Evolutionary conservation across 2,113 vertebrate genomes (phyloP), one percentile per base, ranked within the genome.

Genomic region (Callospermophilus lateralis): DNA sequence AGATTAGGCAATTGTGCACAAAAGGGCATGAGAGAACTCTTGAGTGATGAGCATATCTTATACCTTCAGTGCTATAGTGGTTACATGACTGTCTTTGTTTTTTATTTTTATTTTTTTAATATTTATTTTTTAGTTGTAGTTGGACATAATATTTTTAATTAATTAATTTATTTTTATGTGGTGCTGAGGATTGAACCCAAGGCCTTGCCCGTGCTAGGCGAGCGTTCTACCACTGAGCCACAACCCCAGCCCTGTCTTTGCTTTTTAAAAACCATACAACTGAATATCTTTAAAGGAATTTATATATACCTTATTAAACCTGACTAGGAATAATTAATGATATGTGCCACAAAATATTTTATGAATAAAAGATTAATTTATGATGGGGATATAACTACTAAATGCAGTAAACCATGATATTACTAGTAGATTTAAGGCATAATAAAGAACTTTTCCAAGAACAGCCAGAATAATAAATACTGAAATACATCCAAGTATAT

Each of bases 381-480:
- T 61, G 22, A 26, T 80, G 85, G 32, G 80, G 15, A 48, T 17
- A 11, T 70, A 68, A 70, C 61, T 70, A 92, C 11, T 28, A 63
- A 63, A 63, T 55, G 39, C n/a, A 72, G 65, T 76, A 93, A 92
- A n/a, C 22, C 30, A 80, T 0, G 79, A 19, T 72, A 51, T 39
- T 89, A 37, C 20, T 80, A 81, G 26, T 85, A 77, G 26, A 92
- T 58, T 89, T 70, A 94, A 81, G 42, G 22, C 51, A 58, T 39
- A 80, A 53, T 89, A 81, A 90, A 93, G 6, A 17, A 79, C 7
- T 74, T 93, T 91, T 70, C 1, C 2, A 89, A 74, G 53, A 87
- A 89, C 45, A 90, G 37, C 74, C 0, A 45, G 11, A 95, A 92
- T 76, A 93, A 74, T 51, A 61, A 85, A 94, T 89, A 45, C n/a